phyloP scores from a whole-genome alignment of 2,888 invertebrate species.

The Stratiomys singularior region DNA sequence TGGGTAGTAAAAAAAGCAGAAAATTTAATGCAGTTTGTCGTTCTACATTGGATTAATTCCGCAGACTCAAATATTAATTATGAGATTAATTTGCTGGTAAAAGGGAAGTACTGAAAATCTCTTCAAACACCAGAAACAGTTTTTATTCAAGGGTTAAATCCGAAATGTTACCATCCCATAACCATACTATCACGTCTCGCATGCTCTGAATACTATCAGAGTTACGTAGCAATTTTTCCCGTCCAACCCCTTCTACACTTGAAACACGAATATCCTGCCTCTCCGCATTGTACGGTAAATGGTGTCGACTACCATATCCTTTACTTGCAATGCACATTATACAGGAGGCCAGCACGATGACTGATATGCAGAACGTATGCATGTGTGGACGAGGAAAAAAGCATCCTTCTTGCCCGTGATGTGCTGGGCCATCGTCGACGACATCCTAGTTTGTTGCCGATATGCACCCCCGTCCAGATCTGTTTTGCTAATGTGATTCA shows the following conservation, averaged over 20 bases:
- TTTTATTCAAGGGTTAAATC: constrained; percentile 15
- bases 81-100: neutral
- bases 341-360: constrained; percentile 20
- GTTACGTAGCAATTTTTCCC: constrained; percentile 11
- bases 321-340: constrained; percentile 4
- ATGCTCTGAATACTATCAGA: constrained; percentile 1
- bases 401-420: too few relatives aligned
- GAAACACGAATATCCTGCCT: neutral
- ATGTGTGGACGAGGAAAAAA: neutral
- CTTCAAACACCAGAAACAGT: neutral
- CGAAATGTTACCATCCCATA: neutral
- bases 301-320: too few relatives aligned
- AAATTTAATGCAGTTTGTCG: too few relatives aligned
- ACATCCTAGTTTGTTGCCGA: too few relatives aligned
- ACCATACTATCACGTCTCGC: neutral
- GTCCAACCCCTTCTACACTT: neutral
- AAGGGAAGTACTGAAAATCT: neutral
- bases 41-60: too few relatives aligned
- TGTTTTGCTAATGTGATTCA: constrained; percentile 7
- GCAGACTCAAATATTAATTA: too few relatives aligned
- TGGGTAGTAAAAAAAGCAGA: too few relatives aligned
- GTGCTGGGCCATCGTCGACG: too few relatives aligned
- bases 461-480: neutral
- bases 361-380: constrained; percentile 27
- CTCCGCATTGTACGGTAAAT: neutral